Evolutionary conservation across 2,113 vertebrate genomes (phyloP).

Genomic region (Macrotus californicus): DNA sequence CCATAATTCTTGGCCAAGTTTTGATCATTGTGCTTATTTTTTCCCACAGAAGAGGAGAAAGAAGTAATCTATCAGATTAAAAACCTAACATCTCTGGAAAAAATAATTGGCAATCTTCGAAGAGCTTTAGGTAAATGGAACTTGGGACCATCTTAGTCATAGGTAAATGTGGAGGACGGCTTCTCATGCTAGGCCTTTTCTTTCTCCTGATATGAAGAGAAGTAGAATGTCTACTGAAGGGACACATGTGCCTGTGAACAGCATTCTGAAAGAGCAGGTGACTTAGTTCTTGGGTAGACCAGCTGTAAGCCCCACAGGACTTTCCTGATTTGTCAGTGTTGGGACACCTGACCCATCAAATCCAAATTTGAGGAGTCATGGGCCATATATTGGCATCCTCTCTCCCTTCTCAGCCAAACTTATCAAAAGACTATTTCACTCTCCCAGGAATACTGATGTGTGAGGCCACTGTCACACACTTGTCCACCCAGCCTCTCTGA

Average conservation of each 20-base stretch:
- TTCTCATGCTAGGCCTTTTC: not conserved
- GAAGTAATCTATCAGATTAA: slow-evolving; percentile 36
- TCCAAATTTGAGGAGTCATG: not conserved
- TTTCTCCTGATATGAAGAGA: not conserved
- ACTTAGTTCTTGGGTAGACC: not conserved
- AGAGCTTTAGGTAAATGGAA: slow-evolving; percentile 42
- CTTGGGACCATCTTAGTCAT: not conserved
- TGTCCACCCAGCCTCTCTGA: not conserved
- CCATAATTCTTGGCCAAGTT: not conserved
- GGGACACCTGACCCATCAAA: not conserved
- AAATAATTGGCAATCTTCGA: slow-evolving; percentile 21
- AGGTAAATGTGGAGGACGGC: not conserved
- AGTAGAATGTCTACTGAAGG: not conserved
- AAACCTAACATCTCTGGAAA: slow-evolving; percentile 30
- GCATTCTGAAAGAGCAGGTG: not conserved
- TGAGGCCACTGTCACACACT: too few relatives aligned
- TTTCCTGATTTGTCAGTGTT: not conserved
- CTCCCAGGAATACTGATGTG: not conserved
- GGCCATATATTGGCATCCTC: too few relatives aligned
- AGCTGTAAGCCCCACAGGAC: too few relatives aligned
- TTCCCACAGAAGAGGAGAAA: slow-evolving; percentile 43
- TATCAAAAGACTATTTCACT: not conserved
- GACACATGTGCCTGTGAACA: not conserved
- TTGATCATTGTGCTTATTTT: slow-evolving; percentile 6
- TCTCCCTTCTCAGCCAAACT: not conserved